Base-by-base conservation (phyloP, 2,888 invertebrate genomes). In the Drosophila borborema region DNA sequence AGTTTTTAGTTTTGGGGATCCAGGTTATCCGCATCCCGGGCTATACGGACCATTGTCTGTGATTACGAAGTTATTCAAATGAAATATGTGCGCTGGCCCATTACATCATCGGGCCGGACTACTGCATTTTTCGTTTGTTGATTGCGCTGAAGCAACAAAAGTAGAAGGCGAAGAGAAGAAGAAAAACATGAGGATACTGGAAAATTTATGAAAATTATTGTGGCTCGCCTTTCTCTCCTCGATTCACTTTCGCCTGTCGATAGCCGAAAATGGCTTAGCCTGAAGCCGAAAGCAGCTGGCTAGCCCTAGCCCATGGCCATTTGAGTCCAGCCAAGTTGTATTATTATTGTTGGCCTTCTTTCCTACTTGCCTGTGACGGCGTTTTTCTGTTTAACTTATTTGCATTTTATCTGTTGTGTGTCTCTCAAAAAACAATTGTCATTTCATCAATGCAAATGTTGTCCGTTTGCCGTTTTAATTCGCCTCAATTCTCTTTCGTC, bases 201-300 rank as follows among this genome's bases (percentile, higher is more conserved):
- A 73, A 82, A 86, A 86, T 84, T 82, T 86, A 88, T 88, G 86
- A 88, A 88, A 86, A 88, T 86, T 82, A 82, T 81, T 80, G 70
- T 72, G 76, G 66, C 61, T 43, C 18, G 46, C 41, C 40, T 43
- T 49, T 60, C 53, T 18, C 36, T 40, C 55, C 62, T 68, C 31
- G 31, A 66, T 60, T 73, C 76, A 86, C 87, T 82, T 86, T 87
- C 77, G 74, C 67, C 77, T 72, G 64, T 55, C 46, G 43, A 75
- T 72, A 60, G 70, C 45, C 64, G 31, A 58, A 72, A 64, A 58
- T 56, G 53, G 68, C 63, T 72, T 63, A 23, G 70, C 73, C 58
- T 31, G 38, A 34, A 48, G 55, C 53, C 53, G 14, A 31, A n/a
- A n/a, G 61, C 71, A 72, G 64, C 80, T 70, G 73, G 53, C 55